Conservation (phyloP, 30 jellyfish, hydroid and myxozoan genomes). For the Aurelia aurita region DNA sequence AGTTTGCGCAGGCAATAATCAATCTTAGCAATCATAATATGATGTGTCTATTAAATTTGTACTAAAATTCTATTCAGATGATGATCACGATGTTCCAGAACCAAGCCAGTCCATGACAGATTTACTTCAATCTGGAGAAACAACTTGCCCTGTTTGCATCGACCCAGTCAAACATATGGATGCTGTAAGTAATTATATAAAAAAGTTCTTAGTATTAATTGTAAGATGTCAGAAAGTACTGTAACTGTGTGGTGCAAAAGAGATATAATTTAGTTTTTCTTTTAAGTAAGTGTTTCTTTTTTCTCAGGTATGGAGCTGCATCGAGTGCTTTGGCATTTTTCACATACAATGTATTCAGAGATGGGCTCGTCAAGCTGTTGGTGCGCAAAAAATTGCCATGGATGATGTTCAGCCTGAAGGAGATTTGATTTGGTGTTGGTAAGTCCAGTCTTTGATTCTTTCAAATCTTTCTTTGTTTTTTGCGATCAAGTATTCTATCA, state of each 20-base stretch:
- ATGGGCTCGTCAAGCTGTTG: slow-evolving; percentile 91
- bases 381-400: slow-evolving; percentile 50
- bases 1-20: no score
- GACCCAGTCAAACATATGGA: slow-evolving; percentile 82
- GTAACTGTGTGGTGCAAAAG: no score
- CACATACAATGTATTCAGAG: slow-evolving; percentile 94
- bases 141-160: slow-evolving; percentile 86
- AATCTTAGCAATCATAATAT: no score
- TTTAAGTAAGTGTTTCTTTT: neutral
- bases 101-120: slow-evolving; percentile 60
- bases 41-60: no score
- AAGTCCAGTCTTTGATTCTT: neutral
- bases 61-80: neutral
- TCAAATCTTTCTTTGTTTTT: no score
- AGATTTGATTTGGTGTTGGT: slow-evolving; percentile 84
- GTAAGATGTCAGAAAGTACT: no score
- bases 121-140: slow-evolving; percentile 82
- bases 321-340: slow-evolving; percentile 76
- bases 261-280: no score
- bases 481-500: no score
- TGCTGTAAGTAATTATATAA: slow-evolving; percentile 63
- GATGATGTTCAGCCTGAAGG: slow-evolving; percentile 52
- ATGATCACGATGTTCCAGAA: slow-evolving; percentile 15
- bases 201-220: no score
- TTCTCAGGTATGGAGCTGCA: slow-evolving; percentile 91